Base-by-base conservation (phyloP, 2,888 invertebrate genomes). In the Lasioglossum calceatum region DNA sequence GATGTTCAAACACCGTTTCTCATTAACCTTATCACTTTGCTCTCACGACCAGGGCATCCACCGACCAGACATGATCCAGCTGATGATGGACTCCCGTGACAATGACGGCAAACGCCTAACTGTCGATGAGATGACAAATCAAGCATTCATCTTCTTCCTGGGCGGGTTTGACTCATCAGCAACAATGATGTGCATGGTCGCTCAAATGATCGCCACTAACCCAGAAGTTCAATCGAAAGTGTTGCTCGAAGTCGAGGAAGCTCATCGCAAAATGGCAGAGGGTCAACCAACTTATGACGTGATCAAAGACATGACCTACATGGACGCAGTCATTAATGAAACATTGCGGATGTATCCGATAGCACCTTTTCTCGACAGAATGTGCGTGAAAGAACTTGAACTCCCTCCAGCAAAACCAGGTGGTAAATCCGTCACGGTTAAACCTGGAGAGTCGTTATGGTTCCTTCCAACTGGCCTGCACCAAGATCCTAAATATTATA, bases 11-110 rank as follows among this genome's bases (percentile, higher is more conserved):
- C 14, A 44, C 14, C 4, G 14, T 14, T 44, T 14, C 47, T 19
- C 50, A 19, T 23, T 19, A 23, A 54, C 1, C 3, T 39, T 23
- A 23, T 36, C 12, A 4, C 1, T 39, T 12, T 39, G 10, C 10
- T 10, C 4, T 23, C 10, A 19, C 0, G 88, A 89, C 7, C 75
- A 89, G n/a, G 91, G 91, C 0, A 92, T 93, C 50, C 67, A 95
- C 12, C 92, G 97, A 80, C 96, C 96, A 0, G 97, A 97, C 87
- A 96, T 97, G 96, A 95, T 97, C 23, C 96, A 97, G 80, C 89
- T 96, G 27, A 93, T 97, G 81, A 95, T 97, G 95, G 96, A 96
- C 79, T 93, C 94, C 0, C 89, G 92, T 7, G 92, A 87, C 1
- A 89, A 89, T 23, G 77, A 84, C 7, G 86, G 81, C 10, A 82